Evolutionary conservation across 2,888 invertebrate genomes (phyloP), one percentile per base, ranked within the genome.

Genomic region (Cylindroiulus punctatus): DNA sequence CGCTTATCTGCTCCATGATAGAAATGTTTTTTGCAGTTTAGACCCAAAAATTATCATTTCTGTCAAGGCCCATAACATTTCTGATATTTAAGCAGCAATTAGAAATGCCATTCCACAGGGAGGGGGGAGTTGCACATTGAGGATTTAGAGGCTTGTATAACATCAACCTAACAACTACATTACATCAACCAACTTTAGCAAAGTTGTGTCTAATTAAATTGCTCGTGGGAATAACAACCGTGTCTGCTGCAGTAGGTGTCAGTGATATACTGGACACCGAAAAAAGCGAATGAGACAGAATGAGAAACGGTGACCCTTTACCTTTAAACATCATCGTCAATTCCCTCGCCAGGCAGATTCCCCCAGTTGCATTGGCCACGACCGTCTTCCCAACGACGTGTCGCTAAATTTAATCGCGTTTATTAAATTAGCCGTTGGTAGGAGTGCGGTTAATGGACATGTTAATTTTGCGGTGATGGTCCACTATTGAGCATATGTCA

Each of bases 401-500:
- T 17, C 30, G 76, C 76, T 32, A 76, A 76, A 76, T 76, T 30
- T 76, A 76, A 76, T 76, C 76, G 26, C 76, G 76, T 76, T 76
- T 76, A 76, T 76, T 76, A 76, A 76, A 76, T 76, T 76, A 76
- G 76, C 32, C 12, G 76, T 30, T 76, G 76, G 76, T 76, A 76
- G 76, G 76, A 76, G 76, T 76, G 76, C 76, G 76, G 76, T 76
- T 76, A 76, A 76, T 76, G 76, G 76, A 76, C 76, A 76, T 76
- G 76, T 76, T 76, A 76, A 76, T 76, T 76, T 76, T 76, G 76
- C 76, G 76, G 76, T 30, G 76, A 65, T 30, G 76, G 76, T 30
- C 76, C 76, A 76, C 30, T 30, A 76, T 76, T 76, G 76, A 76
- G 76, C 76, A 30, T 30, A 76, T 76, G 76, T 76, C 76, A 76